A percentile compares a stretch with the other conserved stretches of the same genome.
These are phyloP conservation scores for Phyllostomus hastatus DNA, from an alignment of 2,113 vertebrate species.

Conservation along the genomic window DNA sequence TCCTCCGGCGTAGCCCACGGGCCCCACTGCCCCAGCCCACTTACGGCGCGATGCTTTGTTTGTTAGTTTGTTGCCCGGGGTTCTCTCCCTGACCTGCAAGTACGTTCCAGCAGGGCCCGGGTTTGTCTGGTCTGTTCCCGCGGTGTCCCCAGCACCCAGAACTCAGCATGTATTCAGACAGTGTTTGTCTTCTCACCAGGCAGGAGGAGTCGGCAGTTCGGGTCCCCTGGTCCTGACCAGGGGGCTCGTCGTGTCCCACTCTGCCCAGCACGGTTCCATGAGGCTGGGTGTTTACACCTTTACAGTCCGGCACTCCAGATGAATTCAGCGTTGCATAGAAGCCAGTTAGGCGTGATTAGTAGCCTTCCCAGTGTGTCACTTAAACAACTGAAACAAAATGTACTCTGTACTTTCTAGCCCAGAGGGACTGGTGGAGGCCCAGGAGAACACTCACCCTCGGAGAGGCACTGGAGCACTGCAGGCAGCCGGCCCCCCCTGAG, in stretches of 20 bases:
- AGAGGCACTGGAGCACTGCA: neutral
- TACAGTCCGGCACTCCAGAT: neutral
- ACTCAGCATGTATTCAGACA: neutral
- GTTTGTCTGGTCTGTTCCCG: neutral
- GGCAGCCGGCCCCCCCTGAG: neutral
- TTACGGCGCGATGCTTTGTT: neutral
- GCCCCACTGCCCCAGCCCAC: neutral
- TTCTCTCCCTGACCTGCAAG: neutral
- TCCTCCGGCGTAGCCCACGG: too few relatives aligned
- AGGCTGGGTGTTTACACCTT: neutral
- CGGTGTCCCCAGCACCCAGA: neutral
- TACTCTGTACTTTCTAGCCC: constrained; percentile 45
- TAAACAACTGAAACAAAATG: neutral
- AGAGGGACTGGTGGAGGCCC: neutral
- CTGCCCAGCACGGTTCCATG: neutral
- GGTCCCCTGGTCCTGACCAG: neutral
- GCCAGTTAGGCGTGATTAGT: neutral
- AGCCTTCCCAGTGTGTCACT: neutral
- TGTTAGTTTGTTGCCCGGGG: neutral
- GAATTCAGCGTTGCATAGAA: neutral
- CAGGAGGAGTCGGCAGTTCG: neutral
- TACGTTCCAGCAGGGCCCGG: neutral
- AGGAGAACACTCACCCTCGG: neutral
- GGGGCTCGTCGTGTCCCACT: neutral
- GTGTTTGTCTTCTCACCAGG: neutral